These are phyloP conservation scores for Heterohyrax brucei DNA, from an alignment of 2,797 vertebrate species.

Conservation along the genomic window DNA sequence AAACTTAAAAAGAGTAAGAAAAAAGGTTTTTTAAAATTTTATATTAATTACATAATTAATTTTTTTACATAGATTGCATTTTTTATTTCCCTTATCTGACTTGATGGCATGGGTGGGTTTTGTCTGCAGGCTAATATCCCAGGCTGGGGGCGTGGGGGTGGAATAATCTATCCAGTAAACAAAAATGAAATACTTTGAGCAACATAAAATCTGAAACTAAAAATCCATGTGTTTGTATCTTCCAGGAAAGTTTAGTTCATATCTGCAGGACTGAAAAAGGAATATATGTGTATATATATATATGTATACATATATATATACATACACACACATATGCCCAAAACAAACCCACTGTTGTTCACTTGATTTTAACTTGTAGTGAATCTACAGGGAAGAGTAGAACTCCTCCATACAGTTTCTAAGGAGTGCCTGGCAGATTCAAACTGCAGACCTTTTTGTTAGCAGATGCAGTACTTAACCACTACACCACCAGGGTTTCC, in stretches of 20 bases:
- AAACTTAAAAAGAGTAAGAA: constrained; percentile 90
- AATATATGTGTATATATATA: constrained; percentile 93
- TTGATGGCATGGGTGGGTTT: too few species aligned
- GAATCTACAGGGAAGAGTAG: too few species aligned
- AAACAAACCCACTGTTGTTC: too few species aligned
- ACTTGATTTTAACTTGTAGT: too few species aligned
- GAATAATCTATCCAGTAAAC: constrained; percentile 79
- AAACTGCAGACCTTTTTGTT: too few species aligned
- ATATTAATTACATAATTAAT: constrained; percentile 86
- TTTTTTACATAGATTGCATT: constrained; percentile 89
- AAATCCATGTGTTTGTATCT: constrained; percentile 89
- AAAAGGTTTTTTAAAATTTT: constrained; percentile 85
- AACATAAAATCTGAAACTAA: constrained; percentile 87
- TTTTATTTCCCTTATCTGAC: constrained; percentile 87
- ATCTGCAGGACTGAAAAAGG: constrained; percentile 91
- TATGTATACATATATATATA: constrained; percentile 94
- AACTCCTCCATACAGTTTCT: too few species aligned
- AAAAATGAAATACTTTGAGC: constrained; percentile 87
- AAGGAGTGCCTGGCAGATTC: too few species aligned
- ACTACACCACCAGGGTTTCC: too few species aligned
- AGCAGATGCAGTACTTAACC: too few species aligned
- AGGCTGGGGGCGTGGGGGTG: constrained; percentile 51
- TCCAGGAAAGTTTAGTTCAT: constrained; percentile 91
- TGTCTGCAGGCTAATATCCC: constrained; percentile 84
- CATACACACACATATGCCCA: constrained; percentile 79